Evolutionary conservation across 2,113 vertebrate genomes (phyloP).

Genomic region (Capreolus pygargus): DNA sequence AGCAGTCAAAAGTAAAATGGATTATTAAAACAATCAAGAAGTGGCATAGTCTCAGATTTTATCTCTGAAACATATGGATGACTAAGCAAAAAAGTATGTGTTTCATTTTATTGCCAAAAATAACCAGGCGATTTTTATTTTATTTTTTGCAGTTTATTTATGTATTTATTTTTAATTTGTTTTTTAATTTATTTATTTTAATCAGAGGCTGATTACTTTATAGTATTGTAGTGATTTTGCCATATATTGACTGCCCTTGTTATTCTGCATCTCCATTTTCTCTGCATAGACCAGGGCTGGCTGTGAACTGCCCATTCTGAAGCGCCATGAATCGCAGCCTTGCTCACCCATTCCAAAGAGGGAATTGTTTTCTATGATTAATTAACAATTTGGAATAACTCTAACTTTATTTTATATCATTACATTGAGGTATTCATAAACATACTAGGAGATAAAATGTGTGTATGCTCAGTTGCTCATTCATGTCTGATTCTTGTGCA

Average conservation of each 20-base stretch:
- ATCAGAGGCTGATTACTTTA: neutral
- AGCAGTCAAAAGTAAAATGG: neutral
- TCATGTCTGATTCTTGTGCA: neutral
- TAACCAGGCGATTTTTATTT: neutral
- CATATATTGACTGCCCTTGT: neutral
- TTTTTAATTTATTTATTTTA: neutral
- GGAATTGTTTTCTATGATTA: neutral
- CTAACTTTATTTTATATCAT: neutral
- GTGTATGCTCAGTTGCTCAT: neutral
- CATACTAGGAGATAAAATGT: neutral
- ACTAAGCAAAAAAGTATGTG: neutral
- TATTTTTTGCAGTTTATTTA: neutral
- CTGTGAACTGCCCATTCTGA: rapidly evolving
- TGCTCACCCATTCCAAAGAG: neutral
- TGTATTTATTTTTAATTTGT: neutral
- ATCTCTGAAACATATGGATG: neutral
- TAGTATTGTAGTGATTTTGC: neutral
- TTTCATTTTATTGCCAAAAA: neutral
- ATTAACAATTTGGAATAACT: neutral
- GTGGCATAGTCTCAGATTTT: neutral
- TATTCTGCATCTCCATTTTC: neutral
- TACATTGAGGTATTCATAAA: neutral
- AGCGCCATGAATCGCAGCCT: rapidly evolving
- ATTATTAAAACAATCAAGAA: neutral
- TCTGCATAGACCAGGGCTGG: neutral